Conservation (phyloP, 2,797 vertebrate genomes). For the Craterocephalus amniculus region DNA sequence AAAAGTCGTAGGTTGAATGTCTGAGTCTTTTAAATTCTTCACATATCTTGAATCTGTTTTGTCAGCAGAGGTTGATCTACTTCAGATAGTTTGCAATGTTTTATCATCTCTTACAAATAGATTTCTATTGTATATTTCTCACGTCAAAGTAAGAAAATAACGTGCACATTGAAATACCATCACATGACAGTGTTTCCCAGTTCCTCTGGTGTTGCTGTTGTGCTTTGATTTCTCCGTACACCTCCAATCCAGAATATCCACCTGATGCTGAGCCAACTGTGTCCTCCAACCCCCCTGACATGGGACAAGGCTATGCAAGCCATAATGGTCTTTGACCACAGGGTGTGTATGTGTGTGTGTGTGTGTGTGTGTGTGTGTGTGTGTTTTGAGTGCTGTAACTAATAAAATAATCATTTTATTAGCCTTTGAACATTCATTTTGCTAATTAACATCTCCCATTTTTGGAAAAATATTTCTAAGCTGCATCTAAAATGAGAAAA, state of each 20-base stretch:
- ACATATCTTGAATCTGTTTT: not conserved
- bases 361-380: not conserved
- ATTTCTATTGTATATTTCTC: not conserved
- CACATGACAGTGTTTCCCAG: slow-evolving; percentile 22
- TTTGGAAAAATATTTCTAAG: not conserved
- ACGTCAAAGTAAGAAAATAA: not conserved
- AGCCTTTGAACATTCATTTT: not conserved
- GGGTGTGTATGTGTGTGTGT: not conserved
- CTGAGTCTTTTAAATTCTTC: not conserved
- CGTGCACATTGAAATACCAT: slow-evolving; percentile 16
- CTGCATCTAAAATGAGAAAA: not conserved
- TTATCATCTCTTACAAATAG: not conserved
- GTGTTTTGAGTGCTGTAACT: slow-evolving; percentile 23
- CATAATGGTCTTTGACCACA: slow-evolving; percentile 63
- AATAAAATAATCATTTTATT: slow-evolving; percentile 15
- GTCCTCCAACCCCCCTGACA: slow-evolving; percentile 61
- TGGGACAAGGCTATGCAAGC: slow-evolving; percentile 61
- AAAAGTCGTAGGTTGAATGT: not conserved
- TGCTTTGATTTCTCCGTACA: slow-evolving; percentile 70
- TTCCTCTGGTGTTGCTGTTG: slow-evolving; percentile 26
- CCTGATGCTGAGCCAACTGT: slow-evolving; percentile 61
- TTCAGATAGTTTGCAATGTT: not conserved
- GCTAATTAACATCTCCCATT: not conserved
- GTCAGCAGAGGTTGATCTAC: not conserved
- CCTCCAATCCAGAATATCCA: slow-evolving; percentile 72